Percentiles rank a stretch among this genome's conserved stretches.
These are phyloP conservation scores for Catharus minimus DNA, from an alignment of 2,113 vertebrate species.

Conservation along the genomic window DNA sequence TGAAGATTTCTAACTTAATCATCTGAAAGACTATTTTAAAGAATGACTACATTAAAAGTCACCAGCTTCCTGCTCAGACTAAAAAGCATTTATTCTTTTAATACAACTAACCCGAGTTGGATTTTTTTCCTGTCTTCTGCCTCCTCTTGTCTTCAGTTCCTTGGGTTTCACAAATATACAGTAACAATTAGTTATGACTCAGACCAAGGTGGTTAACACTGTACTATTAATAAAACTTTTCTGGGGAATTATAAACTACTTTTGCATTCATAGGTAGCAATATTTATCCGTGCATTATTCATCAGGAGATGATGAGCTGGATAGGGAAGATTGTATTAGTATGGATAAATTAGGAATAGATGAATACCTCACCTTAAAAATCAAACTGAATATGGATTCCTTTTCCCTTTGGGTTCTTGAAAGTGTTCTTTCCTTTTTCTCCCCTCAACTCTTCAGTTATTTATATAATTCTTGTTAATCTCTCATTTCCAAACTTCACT, in stretches of 20 bases:
- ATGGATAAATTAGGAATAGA: slow-evolving; percentile 48
- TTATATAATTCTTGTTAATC: background rate
- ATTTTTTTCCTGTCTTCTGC: background rate
- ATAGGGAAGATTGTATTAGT: slow-evolving; percentile 23
- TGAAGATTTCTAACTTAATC: slow-evolving; percentile 34
- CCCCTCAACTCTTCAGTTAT: background rate
- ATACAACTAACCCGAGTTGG: background rate
- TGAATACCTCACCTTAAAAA: slow-evolving; percentile 31
- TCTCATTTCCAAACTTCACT: background rate
- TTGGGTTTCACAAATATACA: slow-evolving; percentile 42
- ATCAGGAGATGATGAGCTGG: slow-evolving; percentile 48
- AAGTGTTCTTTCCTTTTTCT: background rate
- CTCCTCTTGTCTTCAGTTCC: slow-evolving; percentile 18
- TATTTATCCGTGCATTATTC: slow-evolving; percentile 55
- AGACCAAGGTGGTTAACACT: slow-evolving; percentile 39
- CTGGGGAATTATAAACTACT: slow-evolving; percentile 36
- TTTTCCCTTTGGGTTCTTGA: background rate
- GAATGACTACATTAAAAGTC: slow-evolving; percentile 38
- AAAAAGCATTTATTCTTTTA: slow-evolving; percentile 50
- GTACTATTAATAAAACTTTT: slow-evolving; percentile 55
- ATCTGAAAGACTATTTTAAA: slow-evolving; percentile 58
- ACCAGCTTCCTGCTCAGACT: slow-evolving; percentile 38
- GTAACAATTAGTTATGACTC: slow-evolving; percentile 57
- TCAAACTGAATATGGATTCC: background rate
- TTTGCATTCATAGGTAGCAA: slow-evolving; percentile 20